Conservation (phyloP, 30 jellyfish, hydroid and myxozoan species). For the Aurelia sp. region DNA sequence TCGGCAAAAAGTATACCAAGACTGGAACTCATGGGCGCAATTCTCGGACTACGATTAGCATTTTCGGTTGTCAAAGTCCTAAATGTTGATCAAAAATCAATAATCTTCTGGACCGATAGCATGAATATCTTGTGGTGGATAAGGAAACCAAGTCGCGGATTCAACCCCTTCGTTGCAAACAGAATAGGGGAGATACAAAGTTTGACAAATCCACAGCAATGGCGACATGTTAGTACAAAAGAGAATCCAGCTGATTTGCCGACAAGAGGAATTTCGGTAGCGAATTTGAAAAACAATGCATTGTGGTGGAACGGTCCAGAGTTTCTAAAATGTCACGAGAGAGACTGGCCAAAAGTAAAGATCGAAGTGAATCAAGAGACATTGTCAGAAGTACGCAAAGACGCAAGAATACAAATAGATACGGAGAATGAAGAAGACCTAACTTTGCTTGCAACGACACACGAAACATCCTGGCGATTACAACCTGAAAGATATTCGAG, state of each 20-base stretch:
- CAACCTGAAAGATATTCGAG: background rate
- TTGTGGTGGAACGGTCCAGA: background rate
- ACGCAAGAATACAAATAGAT: too few species aligned
- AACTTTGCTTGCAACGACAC: background rate
- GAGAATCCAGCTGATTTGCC: background rate
- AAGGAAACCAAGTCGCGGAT: conserved; percentile 8
- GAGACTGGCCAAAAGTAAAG: background rate
- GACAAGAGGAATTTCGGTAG: background rate
- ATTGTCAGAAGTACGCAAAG: conserved; percentile 7
- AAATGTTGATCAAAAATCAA: background rate
- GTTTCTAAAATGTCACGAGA: background rate
- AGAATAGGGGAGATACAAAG: conserved; percentile 27
- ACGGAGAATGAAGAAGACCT: background rate
- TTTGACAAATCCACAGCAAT: conserved; percentile 13
- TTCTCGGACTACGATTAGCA: background rate
- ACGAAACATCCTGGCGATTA: background rate
- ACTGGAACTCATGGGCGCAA: conserved; percentile 41
- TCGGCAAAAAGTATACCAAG: conserved; percentile 24
- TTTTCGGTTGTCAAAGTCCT: background rate
- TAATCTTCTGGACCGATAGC: conserved; percentile 34
- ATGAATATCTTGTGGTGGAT: conserved; percentile 46
- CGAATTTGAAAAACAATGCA: background rate
- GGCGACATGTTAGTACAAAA: background rate
- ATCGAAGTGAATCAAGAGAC: background rate
- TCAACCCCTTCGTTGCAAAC: conserved; percentile 41